These are phyloP conservation scores for Ciconia maguari DNA, from an alignment of 2,113 vertebrate genomes.

Conservation along the genomic window DNA sequence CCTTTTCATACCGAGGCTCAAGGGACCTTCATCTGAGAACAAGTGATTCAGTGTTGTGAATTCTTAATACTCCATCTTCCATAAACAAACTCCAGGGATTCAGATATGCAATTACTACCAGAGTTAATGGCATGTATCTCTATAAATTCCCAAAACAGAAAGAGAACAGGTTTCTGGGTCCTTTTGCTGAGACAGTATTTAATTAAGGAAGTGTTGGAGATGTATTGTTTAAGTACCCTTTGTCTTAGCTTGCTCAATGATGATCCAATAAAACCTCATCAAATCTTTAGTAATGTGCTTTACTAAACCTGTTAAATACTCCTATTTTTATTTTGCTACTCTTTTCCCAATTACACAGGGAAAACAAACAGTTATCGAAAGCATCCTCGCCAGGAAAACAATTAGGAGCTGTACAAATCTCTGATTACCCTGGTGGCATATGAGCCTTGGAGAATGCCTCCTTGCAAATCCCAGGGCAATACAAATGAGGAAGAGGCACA, in stretches of 20 bases:
- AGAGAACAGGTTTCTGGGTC: background rate
- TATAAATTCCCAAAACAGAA: slow-evolving; percentile 23
- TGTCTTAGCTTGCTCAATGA: background rate
- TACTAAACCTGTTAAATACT: slow-evolving; percentile 27
- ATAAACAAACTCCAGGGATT: slow-evolving; percentile 34
- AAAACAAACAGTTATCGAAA: slow-evolving; percentile 11
- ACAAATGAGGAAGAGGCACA: background rate
- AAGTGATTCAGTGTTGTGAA: background rate
- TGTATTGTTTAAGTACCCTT: background rate
- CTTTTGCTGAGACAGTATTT: slow-evolving; percentile 22
- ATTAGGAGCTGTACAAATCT: background rate
- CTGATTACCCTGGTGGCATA: background rate
- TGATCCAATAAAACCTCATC: slow-evolving; percentile 42
- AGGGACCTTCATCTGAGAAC: background rate
- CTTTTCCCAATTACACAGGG: background rate
- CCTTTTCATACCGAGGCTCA: background rate
- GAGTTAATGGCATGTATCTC: background rate
- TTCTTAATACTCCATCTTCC: background rate
- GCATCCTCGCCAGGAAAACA: slow-evolving; percentile 59
- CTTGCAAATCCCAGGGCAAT: background rate
- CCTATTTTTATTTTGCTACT: slow-evolving; percentile 60
- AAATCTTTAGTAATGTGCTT: slow-evolving; percentile 46
- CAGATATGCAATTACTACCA: background rate
- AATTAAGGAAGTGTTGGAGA: slow-evolving; percentile 28
- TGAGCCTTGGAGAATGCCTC: background rate